These are phyloP conservation scores for Perizoma affinitatum DNA, from an alignment of 2,888 invertebrate species.

Conservation along the genomic window DNA sequence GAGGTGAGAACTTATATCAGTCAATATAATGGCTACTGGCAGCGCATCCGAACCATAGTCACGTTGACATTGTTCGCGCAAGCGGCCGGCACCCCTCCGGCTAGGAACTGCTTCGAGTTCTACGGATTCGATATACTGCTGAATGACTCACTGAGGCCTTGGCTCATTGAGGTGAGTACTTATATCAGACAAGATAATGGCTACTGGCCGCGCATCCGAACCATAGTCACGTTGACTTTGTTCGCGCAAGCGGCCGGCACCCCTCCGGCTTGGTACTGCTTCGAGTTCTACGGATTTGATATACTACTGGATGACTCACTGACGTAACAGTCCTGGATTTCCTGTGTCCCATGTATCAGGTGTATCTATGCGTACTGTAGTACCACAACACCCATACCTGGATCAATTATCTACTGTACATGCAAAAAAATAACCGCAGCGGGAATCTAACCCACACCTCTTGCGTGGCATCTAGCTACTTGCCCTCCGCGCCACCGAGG, in stretches of 20 bases:
- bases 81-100: constrained; percentile 87
- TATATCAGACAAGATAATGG: too few species aligned
- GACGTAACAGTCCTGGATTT: too few species aligned
- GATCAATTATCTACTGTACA: too few species aligned
- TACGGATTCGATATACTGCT: constrained; percentile 96
- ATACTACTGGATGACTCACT: constrained; percentile 92
- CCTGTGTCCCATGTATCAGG: too few species aligned
- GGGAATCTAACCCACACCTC: too few species aligned
- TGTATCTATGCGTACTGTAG: too few species aligned
- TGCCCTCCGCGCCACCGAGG: too few species aligned
- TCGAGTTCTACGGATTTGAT: constrained; percentile 96
- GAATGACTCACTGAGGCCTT: constrained; percentile 92
- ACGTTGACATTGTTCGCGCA: constrained; percentile 91
- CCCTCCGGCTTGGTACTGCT: constrained; percentile 90
- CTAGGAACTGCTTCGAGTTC: constrained; percentile 93
- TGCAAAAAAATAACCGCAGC: too few species aligned
- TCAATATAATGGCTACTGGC: too few species aligned
- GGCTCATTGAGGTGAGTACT: constrained; percentile 95
- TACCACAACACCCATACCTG: too few species aligned
- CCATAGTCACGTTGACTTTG: constrained; percentile 90
- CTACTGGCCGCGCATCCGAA: constrained; percentile 92
- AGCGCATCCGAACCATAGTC: constrained; percentile 89
- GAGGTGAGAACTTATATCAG: too few species aligned
- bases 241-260: constrained; percentile 89
- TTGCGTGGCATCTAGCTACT: too few species aligned